phyloP scores from a whole-genome alignment of 2,888 invertebrate genomes.

The Cremastobaeus sp. region DNA sequence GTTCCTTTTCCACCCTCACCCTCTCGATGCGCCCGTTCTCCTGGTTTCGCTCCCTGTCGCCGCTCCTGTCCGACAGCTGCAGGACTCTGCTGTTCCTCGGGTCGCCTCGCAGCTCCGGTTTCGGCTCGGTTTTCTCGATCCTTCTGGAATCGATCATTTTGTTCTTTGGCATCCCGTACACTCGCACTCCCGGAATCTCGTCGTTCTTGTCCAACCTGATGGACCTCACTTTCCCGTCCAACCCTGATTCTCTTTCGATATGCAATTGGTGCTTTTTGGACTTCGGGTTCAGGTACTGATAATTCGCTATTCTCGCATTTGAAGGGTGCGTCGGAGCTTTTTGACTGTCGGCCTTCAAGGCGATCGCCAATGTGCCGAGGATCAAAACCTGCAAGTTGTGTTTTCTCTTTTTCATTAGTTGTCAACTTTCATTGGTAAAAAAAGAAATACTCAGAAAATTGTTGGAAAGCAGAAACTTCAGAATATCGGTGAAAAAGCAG shows the following conservation, averaged over 20 bases:
- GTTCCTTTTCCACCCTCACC: background rate
- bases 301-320: too few relatives aligned
- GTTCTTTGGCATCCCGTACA: conserved; percentile 61
- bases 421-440: too few relatives aligned
- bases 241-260: conserved; percentile 63
- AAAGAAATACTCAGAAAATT: too few relatives aligned
- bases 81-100: conserved; percentile 20
- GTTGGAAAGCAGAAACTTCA: too few relatives aligned
- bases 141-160: conserved; percentile 41
- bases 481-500: too few relatives aligned
- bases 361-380: too few relatives aligned
- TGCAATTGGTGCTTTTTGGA: conserved; percentile 52
- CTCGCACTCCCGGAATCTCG: conserved; percentile 54
- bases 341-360: too few relatives aligned
- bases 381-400: too few relatives aligned
- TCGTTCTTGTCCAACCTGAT: conserved; percentile 58
- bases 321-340: too few relatives aligned
- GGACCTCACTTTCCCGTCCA: conserved; percentile 67
- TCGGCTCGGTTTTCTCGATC: conserved; percentile 32
- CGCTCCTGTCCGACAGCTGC: conserved; percentile 5
- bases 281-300: too few relatives aligned
- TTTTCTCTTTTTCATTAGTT: too few relatives aligned
- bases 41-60: conserved; percentile 43
- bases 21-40: conserved; percentile 49
- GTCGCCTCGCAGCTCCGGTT: conserved; percentile 27